phyloP scores from a whole-genome alignment of 30 jellyfish, hydroid and myxozoan species.

The Aurelia sp. region DNA sequence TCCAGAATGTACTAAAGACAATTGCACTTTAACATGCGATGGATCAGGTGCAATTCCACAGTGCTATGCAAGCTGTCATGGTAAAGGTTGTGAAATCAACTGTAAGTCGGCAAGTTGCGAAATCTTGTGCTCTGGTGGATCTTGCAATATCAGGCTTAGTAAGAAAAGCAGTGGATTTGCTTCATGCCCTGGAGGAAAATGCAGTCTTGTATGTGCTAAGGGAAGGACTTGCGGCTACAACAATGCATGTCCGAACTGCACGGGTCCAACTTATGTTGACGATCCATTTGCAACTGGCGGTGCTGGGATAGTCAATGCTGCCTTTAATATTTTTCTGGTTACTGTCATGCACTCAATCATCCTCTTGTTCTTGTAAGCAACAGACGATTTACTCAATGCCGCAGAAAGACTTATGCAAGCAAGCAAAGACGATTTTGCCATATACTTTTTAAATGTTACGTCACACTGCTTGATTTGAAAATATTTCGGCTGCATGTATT shows the following conservation, averaged over 20 bases:
- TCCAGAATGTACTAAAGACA: constrained; percentile 5
- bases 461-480: no score
- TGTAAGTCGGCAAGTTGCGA: not conserved
- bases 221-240: not conserved
- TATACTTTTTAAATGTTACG: no score
- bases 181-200: not conserved
- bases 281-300: no score
- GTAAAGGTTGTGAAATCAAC: constrained; percentile 19
- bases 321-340: no score
- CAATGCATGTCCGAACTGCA: constrained; percentile 22
- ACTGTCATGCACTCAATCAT: no score
- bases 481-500: no score
- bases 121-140: constrained; percentile 1
- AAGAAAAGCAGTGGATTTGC: not conserved
- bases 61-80: constrained; percentile 40
- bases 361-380: no score
- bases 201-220: constrained; percentile 25
- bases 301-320: no score
- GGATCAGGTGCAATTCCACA: not conserved
- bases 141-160: constrained; percentile 2
- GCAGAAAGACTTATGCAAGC: no score
- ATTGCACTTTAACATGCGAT: constrained; percentile 25
- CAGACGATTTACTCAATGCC: no score
- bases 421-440: no score
- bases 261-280: constrained; percentile 1